Evolutionary conservation across 2,113 vertebrate species (phyloP).

Genomic region (Equus przewalskii): DNA sequence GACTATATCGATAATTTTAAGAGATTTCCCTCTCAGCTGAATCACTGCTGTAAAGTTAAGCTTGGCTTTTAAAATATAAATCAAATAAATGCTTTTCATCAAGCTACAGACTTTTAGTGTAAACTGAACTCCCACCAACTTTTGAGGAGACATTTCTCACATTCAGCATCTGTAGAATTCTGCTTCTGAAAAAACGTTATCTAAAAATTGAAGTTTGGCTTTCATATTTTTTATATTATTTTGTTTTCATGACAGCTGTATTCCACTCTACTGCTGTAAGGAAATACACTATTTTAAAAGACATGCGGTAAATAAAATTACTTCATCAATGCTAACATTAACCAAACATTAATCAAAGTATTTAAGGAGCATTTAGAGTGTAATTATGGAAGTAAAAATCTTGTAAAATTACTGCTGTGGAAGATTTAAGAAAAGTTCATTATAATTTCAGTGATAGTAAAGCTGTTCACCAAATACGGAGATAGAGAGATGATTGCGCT

Average conservation of each 20-base stretch:
- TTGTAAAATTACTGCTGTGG: slow-evolving; percentile 42
- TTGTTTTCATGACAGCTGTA: not conserved
- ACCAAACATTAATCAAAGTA: slow-evolving; percentile 50
- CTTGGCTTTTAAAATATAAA: slow-evolving; percentile 65
- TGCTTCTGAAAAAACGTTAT: slow-evolving; percentile 61
- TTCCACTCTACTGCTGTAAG: slow-evolving; percentile 39
- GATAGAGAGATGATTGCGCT: slow-evolving; percentile 11
- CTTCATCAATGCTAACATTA: slow-evolving; percentile 9
- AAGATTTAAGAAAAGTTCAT: not conserved
- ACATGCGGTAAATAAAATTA: slow-evolving; percentile 25
- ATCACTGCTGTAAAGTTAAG: slow-evolving; percentile 62
- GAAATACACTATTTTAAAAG: slow-evolving; percentile 8
- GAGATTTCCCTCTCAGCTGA: slow-evolving; percentile 64
- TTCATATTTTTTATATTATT: slow-evolving; percentile 45
- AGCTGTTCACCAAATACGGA: not conserved
- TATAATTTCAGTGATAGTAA: slow-evolving; percentile 52
- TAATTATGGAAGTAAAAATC: slow-evolving; percentile 56
- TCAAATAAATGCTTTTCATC: slow-evolving; percentile 77
- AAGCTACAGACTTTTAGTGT: slow-evolving; percentile 61
- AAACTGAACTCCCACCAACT: slow-evolving; percentile 62
- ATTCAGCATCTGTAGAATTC: slow-evolving; percentile 49
- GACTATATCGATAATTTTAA: slow-evolving; percentile 54
- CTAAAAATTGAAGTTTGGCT: slow-evolving; percentile 53
- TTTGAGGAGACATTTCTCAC: slow-evolving; percentile 65
- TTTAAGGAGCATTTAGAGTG: slow-evolving; percentile 15